Evolutionary conservation across 2,888 invertebrate species (phyloP), one percentile per base, ranked within the genome.

Genomic region (Barypeithes pellucidus): DNA sequence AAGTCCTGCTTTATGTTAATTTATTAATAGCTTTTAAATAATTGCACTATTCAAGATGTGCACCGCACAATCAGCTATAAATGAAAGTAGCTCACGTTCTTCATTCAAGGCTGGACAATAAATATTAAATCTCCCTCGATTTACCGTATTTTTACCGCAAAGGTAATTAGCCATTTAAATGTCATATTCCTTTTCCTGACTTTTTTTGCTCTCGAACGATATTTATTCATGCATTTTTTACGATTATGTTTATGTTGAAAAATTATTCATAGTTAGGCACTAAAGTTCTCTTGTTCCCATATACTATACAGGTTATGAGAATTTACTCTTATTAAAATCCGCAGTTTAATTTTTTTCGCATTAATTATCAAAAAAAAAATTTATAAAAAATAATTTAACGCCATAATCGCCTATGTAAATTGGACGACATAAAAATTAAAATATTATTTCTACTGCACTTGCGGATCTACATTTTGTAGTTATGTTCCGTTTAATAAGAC

Each of bases 141-240:
- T 61, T 62, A 71, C 67, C 66, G 61, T 65, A 73, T 66, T 73
- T 45, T 57, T n/a, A n/a, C 54, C 45, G 54, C 57, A 11, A 14
- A 18, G 43, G 18, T 50, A 72, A 62, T 73, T 73, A 63, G 43
- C 33, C 33, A 54, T 75, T 75, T 68, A 68, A 75, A 75, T 72
- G 75, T 75, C 75, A 72, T 62, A 63, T 72, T 72, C 43, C 59
- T 75, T 75, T 72, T 67, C 71, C 50, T 39, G 41, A 11, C 14
- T 62, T 73, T 72, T 72, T 61, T 50, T 52, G n/a, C n/a, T 29
- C 8, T 33, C 41, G 29, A 68, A 22, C 22, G 24, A 62, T 61
- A 67, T 66, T 65, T 60, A 71, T 72, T 67, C 61, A 72, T 67
- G 22, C 59, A 72, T 67, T 67, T 60, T 60, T 67, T 33, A 59